These are phyloP conservation scores for Periophthalmus magnuspinnatus DNA, from an alignment of 2,797 vertebrate genomes.

Conservation along the genomic window DNA sequence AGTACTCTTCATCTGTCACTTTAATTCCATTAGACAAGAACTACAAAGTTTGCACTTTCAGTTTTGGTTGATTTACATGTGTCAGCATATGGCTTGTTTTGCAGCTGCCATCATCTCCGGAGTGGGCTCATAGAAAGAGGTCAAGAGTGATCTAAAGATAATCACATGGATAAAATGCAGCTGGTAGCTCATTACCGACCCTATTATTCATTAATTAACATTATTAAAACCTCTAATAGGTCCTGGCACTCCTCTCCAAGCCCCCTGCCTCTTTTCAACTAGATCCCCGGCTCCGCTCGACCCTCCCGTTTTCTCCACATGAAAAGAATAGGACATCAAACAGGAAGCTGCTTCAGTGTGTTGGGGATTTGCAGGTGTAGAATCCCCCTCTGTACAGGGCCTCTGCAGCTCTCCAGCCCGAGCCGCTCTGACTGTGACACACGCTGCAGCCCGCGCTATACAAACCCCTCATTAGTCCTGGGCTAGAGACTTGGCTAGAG, in stretches of 20 bases:
- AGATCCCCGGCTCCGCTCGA: constrained; percentile 66
- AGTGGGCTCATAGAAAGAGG: constrained; percentile 61
- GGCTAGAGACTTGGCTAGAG: constrained; percentile 61
- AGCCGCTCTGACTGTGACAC: constrained; percentile 49
- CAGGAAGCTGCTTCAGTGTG: constrained; percentile 76
- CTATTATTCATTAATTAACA: constrained; percentile 85
- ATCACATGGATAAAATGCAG: constrained; percentile 77
- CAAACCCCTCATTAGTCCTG: constrained; percentile 78
- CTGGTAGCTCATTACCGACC: constrained; percentile 77
- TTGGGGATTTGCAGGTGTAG: constrained; percentile 79
- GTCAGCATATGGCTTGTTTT: constrained; percentile 38
- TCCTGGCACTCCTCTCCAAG: constrained; percentile 62
- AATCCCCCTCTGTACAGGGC: constrained; percentile 57
- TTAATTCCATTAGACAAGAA: constrained; percentile 25
- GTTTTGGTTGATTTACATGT: constrained; percentile 20
- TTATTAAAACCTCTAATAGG: constrained; percentile 81
- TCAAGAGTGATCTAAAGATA: constrained; percentile 58
- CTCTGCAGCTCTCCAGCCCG: constrained; percentile 57
- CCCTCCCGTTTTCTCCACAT: constrained; percentile 74
- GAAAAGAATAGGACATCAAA: constrained; percentile 86
- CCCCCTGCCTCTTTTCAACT: constrained; percentile 72
- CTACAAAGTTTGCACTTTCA: constrained; percentile 8
- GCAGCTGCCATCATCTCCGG: constrained; percentile 42
- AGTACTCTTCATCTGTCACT: neutral
- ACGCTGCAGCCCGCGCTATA: constrained; percentile 51